Conservation (phyloP, 1,140 invertebrate genomes). For the Dryas iulia region DNA sequence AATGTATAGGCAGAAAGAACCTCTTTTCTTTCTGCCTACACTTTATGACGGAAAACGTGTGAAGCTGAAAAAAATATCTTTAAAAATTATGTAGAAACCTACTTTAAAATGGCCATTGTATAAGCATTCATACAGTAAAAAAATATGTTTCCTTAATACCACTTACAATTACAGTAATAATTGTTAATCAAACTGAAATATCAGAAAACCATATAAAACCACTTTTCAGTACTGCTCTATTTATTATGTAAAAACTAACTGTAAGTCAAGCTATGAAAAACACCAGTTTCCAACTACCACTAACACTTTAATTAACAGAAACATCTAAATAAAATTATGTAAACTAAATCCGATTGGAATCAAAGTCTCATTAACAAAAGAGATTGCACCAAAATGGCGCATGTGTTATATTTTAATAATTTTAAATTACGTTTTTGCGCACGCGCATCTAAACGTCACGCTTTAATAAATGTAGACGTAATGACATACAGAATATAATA, state of each 20-base stretch:
- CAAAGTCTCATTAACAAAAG: slow-evolving; percentile 27
- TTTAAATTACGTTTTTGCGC: slow-evolving; percentile 30
- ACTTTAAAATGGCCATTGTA: no score
- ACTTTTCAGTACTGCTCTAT: neutral
- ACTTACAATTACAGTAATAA: neutral
- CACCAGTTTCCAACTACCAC: neutral
- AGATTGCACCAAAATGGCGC: slow-evolving; percentile 26
- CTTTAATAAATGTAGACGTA: slow-evolving; percentile 43
- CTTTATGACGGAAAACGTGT: no score
- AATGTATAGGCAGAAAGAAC: no score
- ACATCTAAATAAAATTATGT: neutral
- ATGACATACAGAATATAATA: slow-evolving; percentile 37
- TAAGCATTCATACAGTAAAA: neutral
- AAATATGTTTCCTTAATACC: neutral
- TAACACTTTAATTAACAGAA: slow-evolving; percentile 1
- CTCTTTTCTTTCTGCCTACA: no score
- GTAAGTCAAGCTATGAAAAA: neutral
- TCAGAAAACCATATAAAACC: neutral
- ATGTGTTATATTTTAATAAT: slow-evolving; percentile 28
- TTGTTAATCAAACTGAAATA: neutral
- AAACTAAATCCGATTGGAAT: slow-evolving; percentile 23
- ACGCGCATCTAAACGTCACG: slow-evolving; percentile 27
- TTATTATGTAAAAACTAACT: neutral
- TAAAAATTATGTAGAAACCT: no score
- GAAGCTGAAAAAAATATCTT: no score